A percentile compares a stretch with the other conserved stretches of the same genome.
Evolutionary conservation across 2,888 invertebrate genomes (phyloP).

Genomic region (Pollenia griseotomentosa): DNA sequence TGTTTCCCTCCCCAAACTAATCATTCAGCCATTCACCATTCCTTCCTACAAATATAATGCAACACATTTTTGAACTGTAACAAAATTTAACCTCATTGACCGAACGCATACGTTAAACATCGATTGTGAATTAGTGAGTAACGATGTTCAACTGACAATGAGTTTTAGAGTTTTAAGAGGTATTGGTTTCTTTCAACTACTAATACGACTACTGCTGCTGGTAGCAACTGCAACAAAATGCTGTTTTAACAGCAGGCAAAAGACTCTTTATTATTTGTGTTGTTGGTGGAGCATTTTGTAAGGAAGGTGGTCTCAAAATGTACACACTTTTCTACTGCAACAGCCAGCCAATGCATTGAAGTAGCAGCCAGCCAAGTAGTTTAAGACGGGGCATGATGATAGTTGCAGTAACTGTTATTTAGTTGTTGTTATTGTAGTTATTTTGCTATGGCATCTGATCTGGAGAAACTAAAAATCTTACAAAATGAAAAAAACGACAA

Average conservation of each 20-base stretch:
- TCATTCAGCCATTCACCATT: neutral
- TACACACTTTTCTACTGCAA: constrained; percentile 37
- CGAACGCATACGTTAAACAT: constrained; percentile 84
- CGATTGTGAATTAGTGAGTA: constrained; percentile 84
- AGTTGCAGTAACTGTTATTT: constrained; percentile 50
- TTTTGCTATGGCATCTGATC: constrained; percentile 54
- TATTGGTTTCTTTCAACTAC: constrained; percentile 17
- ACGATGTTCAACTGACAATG: constrained; percentile 68
- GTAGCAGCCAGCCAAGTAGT: constrained; percentile 48
- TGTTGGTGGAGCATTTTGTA: constrained; percentile 18
- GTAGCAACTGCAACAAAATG: constrained; percentile 40
- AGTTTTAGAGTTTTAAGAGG: constrained; percentile 45
- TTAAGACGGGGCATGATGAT: constrained; percentile 56
- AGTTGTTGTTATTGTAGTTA: constrained; percentile 7
- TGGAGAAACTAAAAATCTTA: constrained; percentile 49
- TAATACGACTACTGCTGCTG: neutral
- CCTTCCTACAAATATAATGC: constrained; percentile 19
- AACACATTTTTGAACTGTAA: constrained; percentile 69
- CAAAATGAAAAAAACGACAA: constrained; percentile 65
- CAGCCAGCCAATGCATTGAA: constrained; percentile 45
- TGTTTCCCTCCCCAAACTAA: neutral
- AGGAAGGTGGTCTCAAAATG: constrained; percentile 69
- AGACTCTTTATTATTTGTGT: constrained; percentile 30
- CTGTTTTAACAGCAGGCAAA: constrained; percentile 48
- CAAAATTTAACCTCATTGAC: constrained; percentile 84